Conservation (phyloP, 2,797 vertebrate genomes). For the Myotis pilosus region DNA sequence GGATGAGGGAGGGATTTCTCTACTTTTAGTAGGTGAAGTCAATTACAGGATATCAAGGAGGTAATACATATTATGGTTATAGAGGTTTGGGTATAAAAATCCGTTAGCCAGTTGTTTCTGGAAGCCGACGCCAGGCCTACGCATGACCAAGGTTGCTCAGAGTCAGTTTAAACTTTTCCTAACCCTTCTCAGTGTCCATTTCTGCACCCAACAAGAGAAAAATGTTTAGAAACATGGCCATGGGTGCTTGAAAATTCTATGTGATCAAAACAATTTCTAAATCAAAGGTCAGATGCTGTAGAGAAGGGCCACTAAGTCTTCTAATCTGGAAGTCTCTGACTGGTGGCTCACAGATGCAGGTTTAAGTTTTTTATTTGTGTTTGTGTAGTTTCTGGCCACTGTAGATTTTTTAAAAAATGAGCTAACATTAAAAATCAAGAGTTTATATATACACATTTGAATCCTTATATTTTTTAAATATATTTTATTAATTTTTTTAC, state of each 20-base stretch:
- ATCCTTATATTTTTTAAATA: not conserved
- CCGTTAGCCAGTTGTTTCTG: not conserved
- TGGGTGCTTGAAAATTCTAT: not conserved
- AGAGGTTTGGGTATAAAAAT: not conserved
- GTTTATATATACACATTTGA: not conserved
- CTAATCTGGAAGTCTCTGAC: not conserved
- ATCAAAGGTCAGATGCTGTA: not conserved
- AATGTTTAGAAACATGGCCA: not conserved
- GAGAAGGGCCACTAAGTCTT: not conserved
- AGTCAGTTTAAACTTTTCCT: not conserved
- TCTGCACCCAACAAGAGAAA: not conserved
- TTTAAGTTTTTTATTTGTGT: not conserved
- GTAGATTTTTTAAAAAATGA: not conserved
- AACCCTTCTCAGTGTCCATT: not conserved
- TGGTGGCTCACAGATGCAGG: not conserved
- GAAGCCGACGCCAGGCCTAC: rapidly evolving
- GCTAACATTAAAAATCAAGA: not conserved
- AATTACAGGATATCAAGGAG: not conserved
- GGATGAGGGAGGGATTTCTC: not conserved
- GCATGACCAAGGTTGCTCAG: not conserved
- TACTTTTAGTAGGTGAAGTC: not conserved
- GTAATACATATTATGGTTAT: not conserved
- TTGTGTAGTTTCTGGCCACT: not conserved
- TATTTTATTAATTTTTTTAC: no score
- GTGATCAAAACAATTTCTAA: slow-evolving; percentile 5